Base-by-base conservation (phyloP, 2,113 vertebrate species). In the Alces alces region DNA sequence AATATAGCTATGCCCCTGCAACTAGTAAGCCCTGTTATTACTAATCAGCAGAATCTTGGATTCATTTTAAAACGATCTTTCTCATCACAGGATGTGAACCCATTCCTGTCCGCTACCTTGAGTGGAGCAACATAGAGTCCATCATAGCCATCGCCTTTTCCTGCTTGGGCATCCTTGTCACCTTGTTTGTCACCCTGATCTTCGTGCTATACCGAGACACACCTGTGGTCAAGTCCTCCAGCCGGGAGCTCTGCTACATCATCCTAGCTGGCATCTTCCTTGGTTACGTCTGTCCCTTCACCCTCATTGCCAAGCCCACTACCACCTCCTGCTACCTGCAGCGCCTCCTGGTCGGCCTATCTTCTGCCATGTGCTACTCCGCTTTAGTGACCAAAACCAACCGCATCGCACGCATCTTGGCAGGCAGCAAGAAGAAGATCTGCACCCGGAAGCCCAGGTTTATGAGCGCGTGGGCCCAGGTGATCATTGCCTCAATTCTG, bases 401-500 rank as follows among this genome's bases (percentile, higher is more conserved):
- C 96, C 99, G 99, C 96, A 99, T 99, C 2, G 99, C 99, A 3
- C 99, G 99, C 96, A 99, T 99, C 97, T 98, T 99, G 97, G 99
- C 99, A 0, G 99, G 99, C 97, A 99, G 99, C 99, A 99, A 99
- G 98, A 99, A 99, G 99, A 99, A 99, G 98, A 99, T 99, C 98
- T 99, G 99, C n/a, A 99, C 99, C 19, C 99, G 99, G 83, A 99
- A 99, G 95, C 99, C 99, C 0, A 99, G 99, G 33, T 99, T 99
- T 98, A 99, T 99, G 99, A 99, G 99, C 0, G 99, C 99, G 23
- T 99, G 99, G 99, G 99, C 99, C 27, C 99, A 99, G 98, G 99
- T 99, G 73, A 98, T 99, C 95, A 99, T 99, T 1, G 99, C 99
- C 89, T 99, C 99, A 43, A 98, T 99, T 66, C 98, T 99, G 50